phyloP scores from a whole-genome alignment of 2,888 invertebrate species.

The Alloplasta piceator region DNA sequence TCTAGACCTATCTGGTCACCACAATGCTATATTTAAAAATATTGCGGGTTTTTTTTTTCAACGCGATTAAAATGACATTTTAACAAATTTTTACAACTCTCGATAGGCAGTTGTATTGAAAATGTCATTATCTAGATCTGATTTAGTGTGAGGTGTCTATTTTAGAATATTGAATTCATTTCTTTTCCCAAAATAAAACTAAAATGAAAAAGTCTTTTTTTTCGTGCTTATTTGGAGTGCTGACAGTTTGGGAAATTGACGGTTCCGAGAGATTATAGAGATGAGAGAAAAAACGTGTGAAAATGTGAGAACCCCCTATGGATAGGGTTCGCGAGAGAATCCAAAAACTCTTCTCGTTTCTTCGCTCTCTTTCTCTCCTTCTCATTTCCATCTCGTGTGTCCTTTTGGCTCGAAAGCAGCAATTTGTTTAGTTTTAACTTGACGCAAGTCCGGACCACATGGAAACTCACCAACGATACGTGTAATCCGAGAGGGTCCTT shows the following conservation, averaged over 20 bases:
- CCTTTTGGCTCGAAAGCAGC: constrained; percentile 52
- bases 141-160: too few relatives aligned
- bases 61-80: too few relatives aligned
- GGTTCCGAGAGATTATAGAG: background rate
- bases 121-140: too few relatives aligned
- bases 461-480: constrained; percentile 42
- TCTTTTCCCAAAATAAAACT: background rate
- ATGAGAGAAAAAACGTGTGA: constrained; percentile 26
- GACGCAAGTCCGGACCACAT: constrained; percentile 67
- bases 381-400: constrained; percentile 20
- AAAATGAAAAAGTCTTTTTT: constrained; percentile 1
- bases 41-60: background rate
- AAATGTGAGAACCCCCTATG: constrained; percentile 21
- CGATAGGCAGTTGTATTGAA: too few relatives aligned
- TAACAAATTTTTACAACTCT: too few relatives aligned
- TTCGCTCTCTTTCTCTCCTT: constrained; percentile 43
- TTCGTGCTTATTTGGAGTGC: constrained; percentile 8
- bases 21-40: too few relatives aligned
- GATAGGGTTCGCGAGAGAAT: constrained; percentile 42
- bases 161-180: too few relatives aligned
- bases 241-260: background rate
- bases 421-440: constrained; percentile 79
- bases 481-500: constrained; percentile 63
- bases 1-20: too few relatives aligned
- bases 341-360: constrained; percentile 51